A percentile compares a stretch with the other conserved stretches of the same genome.
phyloP scores from a whole-genome alignment of 2,888 invertebrate genomes.

The Lasioglossum leucozonium region DNA sequence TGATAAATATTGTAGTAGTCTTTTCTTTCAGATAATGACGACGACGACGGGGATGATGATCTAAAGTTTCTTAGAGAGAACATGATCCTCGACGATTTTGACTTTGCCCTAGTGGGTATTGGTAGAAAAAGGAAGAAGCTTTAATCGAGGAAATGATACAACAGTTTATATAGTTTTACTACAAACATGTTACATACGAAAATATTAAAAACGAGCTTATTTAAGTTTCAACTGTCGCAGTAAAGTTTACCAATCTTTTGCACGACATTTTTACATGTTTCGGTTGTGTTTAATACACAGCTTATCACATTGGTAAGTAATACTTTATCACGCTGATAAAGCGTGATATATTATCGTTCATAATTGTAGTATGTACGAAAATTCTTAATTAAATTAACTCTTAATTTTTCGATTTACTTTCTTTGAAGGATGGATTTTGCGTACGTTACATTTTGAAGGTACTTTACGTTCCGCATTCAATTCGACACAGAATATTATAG shows the following conservation, averaged over 20 bases:
- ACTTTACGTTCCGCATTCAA: not conserved
- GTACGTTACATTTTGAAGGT: not conserved
- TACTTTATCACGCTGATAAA: not conserved
- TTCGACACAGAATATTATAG: constrained; percentile 87
- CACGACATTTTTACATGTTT: no score
- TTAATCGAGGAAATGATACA: not conserved
- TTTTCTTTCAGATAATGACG: constrained; percentile 35
- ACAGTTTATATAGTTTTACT: not conserved
- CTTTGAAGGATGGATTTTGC: not conserved
- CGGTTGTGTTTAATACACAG: not conserved
- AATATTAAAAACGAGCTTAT: not conserved
- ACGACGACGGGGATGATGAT: constrained; percentile 68
- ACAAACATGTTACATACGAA: constrained; percentile 7
- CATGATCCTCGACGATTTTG: constrained; percentile 74
- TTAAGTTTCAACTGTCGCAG: not conserved
- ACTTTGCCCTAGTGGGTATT: constrained; percentile 22
- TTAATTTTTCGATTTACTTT: not conserved
- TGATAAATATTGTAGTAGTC: not conserved
- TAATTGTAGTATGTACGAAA: not conserved
- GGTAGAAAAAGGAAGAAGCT: constrained; percentile 48
- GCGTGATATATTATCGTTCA: not conserved
- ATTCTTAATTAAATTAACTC: not conserved
- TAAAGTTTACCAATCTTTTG: not conserved
- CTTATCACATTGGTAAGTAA: not conserved
- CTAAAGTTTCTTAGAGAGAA: constrained; percentile 70